These are phyloP conservation scores for Acrocephalus arundinaceus DNA, from an alignment of 2,113 vertebrate genomes.

Conservation along the genomic window DNA sequence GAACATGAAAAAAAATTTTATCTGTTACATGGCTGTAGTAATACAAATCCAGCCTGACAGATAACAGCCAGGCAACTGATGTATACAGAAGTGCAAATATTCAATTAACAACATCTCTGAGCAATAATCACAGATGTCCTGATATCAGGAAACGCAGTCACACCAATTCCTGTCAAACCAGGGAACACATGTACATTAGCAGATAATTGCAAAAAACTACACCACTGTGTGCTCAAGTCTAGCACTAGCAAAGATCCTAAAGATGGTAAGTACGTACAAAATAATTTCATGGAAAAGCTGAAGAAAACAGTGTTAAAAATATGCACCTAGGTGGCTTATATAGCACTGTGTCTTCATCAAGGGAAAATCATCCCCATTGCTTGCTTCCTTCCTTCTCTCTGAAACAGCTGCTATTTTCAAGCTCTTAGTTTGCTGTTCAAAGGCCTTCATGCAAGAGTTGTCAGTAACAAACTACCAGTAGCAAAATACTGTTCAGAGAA, in stretches of 20 bases:
- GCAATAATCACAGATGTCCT: background rate
- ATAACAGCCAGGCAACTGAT: background rate
- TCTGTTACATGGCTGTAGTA: background rate
- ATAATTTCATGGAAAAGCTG: background rate
- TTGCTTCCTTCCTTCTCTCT: background rate
- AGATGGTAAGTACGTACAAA: background rate
- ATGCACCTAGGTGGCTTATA: background rate
- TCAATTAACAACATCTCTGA: background rate
- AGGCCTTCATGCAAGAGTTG: background rate
- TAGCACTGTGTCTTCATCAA: background rate
- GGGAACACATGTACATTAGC: background rate
- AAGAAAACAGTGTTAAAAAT: background rate
- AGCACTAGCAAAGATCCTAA: background rate
- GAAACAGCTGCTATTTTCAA: background rate
- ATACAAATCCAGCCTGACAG: background rate
- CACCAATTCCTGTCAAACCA: background rate
- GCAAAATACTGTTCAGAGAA: background rate
- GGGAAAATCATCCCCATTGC: background rate
- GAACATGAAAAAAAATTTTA: background rate
- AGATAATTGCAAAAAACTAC: background rate
- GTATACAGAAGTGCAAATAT: background rate
- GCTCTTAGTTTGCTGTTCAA: background rate
- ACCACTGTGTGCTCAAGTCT: background rate
- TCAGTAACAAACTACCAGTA: background rate
- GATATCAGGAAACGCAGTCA: background rate